phyloP scores from a whole-genome alignment of 1,140 invertebrate genomes.

The Neuroterus valhalla region DNA sequence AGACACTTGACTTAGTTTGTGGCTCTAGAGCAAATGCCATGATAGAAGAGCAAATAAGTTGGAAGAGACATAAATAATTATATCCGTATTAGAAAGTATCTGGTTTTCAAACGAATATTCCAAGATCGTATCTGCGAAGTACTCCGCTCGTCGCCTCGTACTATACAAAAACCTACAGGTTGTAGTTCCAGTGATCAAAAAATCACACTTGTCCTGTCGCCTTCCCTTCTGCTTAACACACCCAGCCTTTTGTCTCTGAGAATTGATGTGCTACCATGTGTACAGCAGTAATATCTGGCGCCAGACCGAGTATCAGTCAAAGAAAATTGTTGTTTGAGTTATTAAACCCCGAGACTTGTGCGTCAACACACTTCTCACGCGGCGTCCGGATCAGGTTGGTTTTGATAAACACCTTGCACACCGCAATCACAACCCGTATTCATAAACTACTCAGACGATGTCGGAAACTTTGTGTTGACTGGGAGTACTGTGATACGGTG shows the following conservation, averaged over 20 bases:
- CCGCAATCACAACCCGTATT: conserved; percentile 59
- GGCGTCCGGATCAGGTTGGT: conserved; percentile 34
- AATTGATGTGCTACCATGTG: conserved; percentile 53
- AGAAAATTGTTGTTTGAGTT: conserved; percentile 51
- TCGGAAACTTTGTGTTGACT: conserved; percentile 55
- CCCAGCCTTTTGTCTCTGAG: conserved; percentile 47
- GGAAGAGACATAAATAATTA: no score
- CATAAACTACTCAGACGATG: conserved; percentile 63
- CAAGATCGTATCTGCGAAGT: no score
- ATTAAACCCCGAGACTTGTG: conserved; percentile 43
- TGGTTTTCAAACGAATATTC: no score
- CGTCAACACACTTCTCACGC: conserved; percentile 32
- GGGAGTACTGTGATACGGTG: conserved; percentile 27
- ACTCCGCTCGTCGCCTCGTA: no score
- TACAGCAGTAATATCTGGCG: conserved; percentile 57
- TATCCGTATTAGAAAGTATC: no score
- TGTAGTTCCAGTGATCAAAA: no score
- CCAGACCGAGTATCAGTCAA: conserved; percentile 47
- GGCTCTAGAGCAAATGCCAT: no score
- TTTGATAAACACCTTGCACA: conserved; percentile 56
- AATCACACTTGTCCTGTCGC: background rate
- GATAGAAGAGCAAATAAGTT: no score
- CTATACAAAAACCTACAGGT: no score
- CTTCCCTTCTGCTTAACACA: conserved; percentile 5
- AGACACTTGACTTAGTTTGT: no score